A percentile compares a stretch with the other conserved stretches of the same genome.
phyloP scores from a whole-genome alignment of 1,140 invertebrate genomes.

The Habropoda laboriosa region DNA sequence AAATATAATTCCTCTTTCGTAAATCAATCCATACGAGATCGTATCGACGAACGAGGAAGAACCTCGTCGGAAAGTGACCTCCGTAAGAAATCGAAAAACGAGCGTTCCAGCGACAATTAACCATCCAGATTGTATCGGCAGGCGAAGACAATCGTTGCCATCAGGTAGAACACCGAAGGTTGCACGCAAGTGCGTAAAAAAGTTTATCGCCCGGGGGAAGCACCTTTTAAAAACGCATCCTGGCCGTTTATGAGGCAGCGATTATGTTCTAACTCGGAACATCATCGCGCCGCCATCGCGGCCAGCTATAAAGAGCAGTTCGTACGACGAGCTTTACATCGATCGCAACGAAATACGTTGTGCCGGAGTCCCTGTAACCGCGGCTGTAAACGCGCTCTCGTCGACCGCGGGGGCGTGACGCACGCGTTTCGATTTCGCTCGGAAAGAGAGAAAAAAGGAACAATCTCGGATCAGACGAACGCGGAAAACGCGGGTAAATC shows the following conservation, averaged over 20 bases:
- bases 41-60: too few species aligned
- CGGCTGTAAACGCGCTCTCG: conserved; percentile 5
- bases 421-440: conserved; percentile 19
- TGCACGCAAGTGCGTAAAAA: conserved; percentile 52
- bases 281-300: conserved; percentile 58
- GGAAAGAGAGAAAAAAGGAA: conserved; percentile 1
- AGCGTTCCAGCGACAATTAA: not conserved
- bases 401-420: conserved; percentile 49
- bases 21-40: too few species aligned
- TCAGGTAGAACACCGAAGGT: conserved; percentile 12
- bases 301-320: conserved; percentile 60
- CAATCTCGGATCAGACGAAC: not conserved
- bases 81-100: too few species aligned
- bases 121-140: not conserved
- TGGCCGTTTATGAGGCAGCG: conserved; percentile 78
- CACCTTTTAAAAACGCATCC: conserved; percentile 81
- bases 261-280: conserved; percentile 77
- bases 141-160: conserved; percentile 15
- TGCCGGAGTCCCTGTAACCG: conserved; percentile 16
- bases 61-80: too few species aligned
- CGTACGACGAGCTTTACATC: conserved; percentile 61
- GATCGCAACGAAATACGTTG: conserved; percentile 61
- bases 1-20: too few species aligned
- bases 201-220: conserved; percentile 77
- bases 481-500: conserved; percentile 40